These are phyloP conservation scores for Carcinoscorpius rotundicauda DNA, from an alignment of 1,140 invertebrate species.

Conservation along the genomic window DNA sequence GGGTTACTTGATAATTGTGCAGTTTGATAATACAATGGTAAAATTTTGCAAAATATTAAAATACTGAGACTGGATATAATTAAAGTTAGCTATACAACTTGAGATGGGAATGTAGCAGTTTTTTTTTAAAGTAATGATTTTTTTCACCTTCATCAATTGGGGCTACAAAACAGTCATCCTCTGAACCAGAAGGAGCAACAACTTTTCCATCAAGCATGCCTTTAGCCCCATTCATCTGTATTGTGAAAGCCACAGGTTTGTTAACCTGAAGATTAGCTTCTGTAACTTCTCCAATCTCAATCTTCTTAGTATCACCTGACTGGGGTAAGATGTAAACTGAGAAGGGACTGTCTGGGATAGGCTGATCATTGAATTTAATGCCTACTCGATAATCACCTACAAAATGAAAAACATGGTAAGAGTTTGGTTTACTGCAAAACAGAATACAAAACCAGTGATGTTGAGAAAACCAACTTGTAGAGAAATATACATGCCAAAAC, in stretches of 20 bases:
- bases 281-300: slow-evolving; percentile 86
- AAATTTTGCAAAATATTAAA: too few relatives aligned
- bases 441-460: too few relatives aligned
- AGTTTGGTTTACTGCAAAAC: too few relatives aligned
- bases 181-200: slow-evolving; percentile 76
- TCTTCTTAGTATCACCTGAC: slow-evolving; percentile 79
- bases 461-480: too few relatives aligned
- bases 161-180: slow-evolving; percentile 94
- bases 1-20: too few relatives aligned
- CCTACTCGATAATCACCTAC: slow-evolving; percentile 92
- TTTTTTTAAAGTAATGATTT: slow-evolving; percentile 21
- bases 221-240: slow-evolving; percentile 86
- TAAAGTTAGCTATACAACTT: too few relatives aligned
- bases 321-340: slow-evolving; percentile 83
- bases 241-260: slow-evolving; percentile 86
- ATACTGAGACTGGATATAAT: too few relatives aligned
- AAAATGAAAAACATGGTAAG: slow-evolving; percentile 16
- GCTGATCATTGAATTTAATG: slow-evolving; percentile 95
- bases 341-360: slow-evolving; percentile 96
- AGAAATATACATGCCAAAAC: too few relatives aligned
- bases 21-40: too few relatives aligned
- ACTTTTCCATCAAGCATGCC: slow-evolving; percentile 84
- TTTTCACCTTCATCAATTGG: slow-evolving; percentile 70
- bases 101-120: too few relatives aligned
- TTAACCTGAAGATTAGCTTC: slow-evolving; percentile 63